A percentile compares a stretch with the other conserved stretches of the same genome.
Evolutionary conservation across 2,797 vertebrate species (phyloP).

Genomic region (Onychomys arenicola): DNA sequence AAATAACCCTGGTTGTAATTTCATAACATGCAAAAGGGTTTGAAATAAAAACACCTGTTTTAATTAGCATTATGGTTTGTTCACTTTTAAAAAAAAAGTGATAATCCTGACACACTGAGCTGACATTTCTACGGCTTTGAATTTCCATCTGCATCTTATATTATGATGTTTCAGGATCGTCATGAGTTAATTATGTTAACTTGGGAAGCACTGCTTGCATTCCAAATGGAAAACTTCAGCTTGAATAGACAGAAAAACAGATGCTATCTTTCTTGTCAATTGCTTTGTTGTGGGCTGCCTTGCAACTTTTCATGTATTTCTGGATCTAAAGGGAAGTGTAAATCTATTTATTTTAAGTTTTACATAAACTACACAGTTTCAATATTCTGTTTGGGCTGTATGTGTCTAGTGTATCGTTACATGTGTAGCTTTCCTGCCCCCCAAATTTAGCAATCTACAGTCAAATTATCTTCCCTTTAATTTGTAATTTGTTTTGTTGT

Average conservation of each 20-base stretch:
- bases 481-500: conserved; percentile 81
- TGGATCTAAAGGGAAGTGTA: conserved; percentile 86
- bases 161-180: conserved; percentile 89
- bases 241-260: conserved; percentile 90
- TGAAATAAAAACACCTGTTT: conserved; percentile 90
- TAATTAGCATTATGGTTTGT: conserved; percentile 88
- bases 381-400: conserved; percentile 82
- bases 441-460: conserved; percentile 72
- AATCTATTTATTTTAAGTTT: conserved; percentile 88
- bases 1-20: conserved; percentile 86
- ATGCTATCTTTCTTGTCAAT: conserved; percentile 91
- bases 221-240: conserved; percentile 91
- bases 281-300: conserved; percentile 88
- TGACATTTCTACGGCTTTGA: conserved; percentile 90
- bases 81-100: conserved; percentile 83
- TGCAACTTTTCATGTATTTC: conserved; percentile 88
- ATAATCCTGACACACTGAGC: conserved; percentile 87
- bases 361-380: conserved; percentile 86
- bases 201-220: conserved; percentile 89
- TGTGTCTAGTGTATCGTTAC: conserved; percentile 75
- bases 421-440: conserved; percentile 71
- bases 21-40: conserved; percentile 84
- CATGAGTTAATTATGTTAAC: conserved; percentile 91
- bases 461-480: conserved; percentile 81
- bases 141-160: conserved; percentile 90